Conservation (phyloP, 2,113 vertebrate species). For the Pristiophorus japonicus region DNA sequence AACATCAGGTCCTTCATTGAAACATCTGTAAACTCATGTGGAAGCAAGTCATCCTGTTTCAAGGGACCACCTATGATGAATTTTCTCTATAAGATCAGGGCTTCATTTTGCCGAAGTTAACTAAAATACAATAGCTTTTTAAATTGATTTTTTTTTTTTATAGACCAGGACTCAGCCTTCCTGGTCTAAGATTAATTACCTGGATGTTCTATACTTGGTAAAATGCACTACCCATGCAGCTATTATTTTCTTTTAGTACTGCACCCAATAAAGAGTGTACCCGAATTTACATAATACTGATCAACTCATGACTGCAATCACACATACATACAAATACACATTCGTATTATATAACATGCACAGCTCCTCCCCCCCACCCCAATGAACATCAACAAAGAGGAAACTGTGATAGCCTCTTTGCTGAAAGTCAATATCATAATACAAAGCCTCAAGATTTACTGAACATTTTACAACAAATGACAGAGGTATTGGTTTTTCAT, state of each 20-base stretch:
- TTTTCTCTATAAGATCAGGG: not conserved
- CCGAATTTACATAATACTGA: not conserved
- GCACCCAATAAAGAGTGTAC: no score
- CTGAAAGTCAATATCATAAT: not conserved
- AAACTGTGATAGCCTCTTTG: not conserved
- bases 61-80: no score
- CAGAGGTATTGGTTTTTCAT: not conserved
- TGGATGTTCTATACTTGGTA: not conserved
- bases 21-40: no score
- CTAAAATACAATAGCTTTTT: not conserved
- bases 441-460: not conserved
- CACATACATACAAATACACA: no score
- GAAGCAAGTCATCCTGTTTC: no score
- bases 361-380: not conserved
- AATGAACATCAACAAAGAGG: not conserved
- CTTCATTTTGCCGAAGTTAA: not conserved
- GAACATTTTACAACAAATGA: not conserved
- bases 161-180: not conserved
- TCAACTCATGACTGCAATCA: not conserved
- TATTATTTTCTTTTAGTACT: not conserved
- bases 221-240: not conserved
- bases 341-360: no score
- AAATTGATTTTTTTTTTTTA: not conserved
- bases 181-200: not conserved
- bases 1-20: no score